Percentiles rank a stretch among this genome's conserved stretches.
phyloP scores from a whole-genome alignment of 2,797 vertebrate species.

The Neomorphus geoffroyi region DNA sequence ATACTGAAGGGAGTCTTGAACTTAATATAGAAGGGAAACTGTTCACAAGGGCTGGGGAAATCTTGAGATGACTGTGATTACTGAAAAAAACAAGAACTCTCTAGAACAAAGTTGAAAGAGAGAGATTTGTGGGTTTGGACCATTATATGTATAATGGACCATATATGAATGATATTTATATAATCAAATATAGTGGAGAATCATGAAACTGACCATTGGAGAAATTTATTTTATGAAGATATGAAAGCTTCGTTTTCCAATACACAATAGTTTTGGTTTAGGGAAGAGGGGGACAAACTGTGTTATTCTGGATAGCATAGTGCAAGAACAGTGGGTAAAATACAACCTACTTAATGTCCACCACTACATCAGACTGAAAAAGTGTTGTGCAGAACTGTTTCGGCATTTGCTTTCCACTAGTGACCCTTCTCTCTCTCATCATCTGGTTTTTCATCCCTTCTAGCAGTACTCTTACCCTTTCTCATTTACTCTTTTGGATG shows the following conservation, averaged over 20 bases:
- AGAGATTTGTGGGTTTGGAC: background rate
- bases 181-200: background rate
- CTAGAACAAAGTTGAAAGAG: background rate
- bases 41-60: background rate
- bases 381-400: background rate
- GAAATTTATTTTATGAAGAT: background rate
- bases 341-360: background rate
- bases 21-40: background rate
- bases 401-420: background rate
- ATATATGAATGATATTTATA: background rate
- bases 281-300: background rate
- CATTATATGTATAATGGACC: background rate
- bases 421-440: background rate
- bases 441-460: background rate
- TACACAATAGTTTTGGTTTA: background rate
- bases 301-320: background rate
- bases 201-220: background rate
- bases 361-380: background rate
- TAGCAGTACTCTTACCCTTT: background rate
- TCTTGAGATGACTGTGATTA: background rate
- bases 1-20: background rate
- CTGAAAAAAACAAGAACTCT: background rate
- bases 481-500: background rate
- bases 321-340: background rate
- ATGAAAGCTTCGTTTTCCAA: background rate